Base-by-base conservation (phyloP, 2,113 vertebrate species). In the Mohoua ochrocephala region DNA sequence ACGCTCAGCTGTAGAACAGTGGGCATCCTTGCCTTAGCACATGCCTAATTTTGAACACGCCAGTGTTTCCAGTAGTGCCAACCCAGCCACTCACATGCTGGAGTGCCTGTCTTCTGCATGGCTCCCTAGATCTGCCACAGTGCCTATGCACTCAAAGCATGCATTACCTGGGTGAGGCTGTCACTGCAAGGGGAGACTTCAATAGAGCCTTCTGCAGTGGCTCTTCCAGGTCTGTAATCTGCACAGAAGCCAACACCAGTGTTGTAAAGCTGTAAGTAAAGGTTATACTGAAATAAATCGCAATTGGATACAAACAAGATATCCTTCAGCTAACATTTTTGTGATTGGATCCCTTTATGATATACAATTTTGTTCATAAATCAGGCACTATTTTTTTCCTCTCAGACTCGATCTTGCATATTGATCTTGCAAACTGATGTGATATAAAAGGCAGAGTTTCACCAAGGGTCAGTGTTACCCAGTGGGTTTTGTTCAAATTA, bases 191-290 rank as follows among this genome's bases (percentile, higher is more conserved):
- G 98, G 26, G 98, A 98, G 42, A 98, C 96, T 16, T 63, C 69
- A 67, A 99, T 57, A 70, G 93, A 92, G 33, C 98, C 97, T 52
- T 97, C 97, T 67, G 79, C 89, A 59, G 52, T 22, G 47, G 69
- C 89, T 73, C 74, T 93, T 61, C 96, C 96, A 49, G 87, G 94
- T 61, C 63, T 96, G 93, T 97, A 98, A 96, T 99, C 98, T 37
- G 97, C 98, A 97, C 99, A 99, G 97, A 98, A 97, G 93, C 98
- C 98, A 67, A 97, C 95, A 67, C 98, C 98, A 7, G 98, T 97
- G 89, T 98, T 99, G 97, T 98, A 99, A 93, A 99, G 98, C 99
- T 99, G 97, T 49, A 98, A 98, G 93, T 50, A 88, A 93, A 97
- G 44, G 56, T 87, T 90, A 93, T 53, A 95, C 30, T 68, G 89